Percentiles rank a stretch among this genome's conserved stretches.
These are phyloP conservation scores for Lacanobia wlatinum DNA, from an alignment of 2,888 invertebrate species.

Conservation along the genomic window DNA sequence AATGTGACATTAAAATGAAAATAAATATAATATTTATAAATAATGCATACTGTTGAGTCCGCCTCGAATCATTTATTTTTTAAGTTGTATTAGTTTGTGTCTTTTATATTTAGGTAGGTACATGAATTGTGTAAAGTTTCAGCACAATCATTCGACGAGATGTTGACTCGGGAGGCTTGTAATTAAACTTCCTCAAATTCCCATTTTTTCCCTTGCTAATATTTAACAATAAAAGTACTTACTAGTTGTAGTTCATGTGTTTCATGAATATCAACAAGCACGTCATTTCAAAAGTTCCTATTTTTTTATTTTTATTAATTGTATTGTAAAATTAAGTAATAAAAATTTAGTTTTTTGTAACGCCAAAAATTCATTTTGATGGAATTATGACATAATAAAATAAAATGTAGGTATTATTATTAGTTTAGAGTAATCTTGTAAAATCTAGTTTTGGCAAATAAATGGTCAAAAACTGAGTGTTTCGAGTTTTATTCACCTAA, in stretches of 20 bases:
- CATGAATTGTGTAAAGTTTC: conserved; percentile 1
- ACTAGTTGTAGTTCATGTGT: conserved; percentile 61
- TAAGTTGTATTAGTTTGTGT: conserved; percentile 44
- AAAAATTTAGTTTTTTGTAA: conserved; percentile 48
- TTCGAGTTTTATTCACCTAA: conserved; percentile 4
- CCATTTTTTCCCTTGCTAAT: conserved; percentile 32
- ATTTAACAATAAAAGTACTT: conserved; percentile 67
- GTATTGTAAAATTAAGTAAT: conserved; percentile 56
- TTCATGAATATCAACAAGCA: conserved; percentile 66
- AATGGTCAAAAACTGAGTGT: conserved; percentile 31
- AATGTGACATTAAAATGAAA: conserved; percentile 10
- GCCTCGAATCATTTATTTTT: conserved; percentile 52
- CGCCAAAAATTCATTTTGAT: conserved; percentile 49
- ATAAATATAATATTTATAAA: conserved; percentile 13
- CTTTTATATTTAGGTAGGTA: neutral
- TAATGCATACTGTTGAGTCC: conserved; percentile 53
- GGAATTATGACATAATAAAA: conserved; percentile 61
- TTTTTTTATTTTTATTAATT: conserved; percentile 71
- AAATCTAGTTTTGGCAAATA: conserved; percentile 51
- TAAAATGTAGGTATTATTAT: conserved; percentile 59
- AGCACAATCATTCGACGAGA: conserved; percentile 4
- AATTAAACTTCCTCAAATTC: neutral
- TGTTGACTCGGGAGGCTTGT: conserved; percentile 4
- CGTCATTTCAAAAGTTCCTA: conserved; percentile 79
- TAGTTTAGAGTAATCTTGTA: conserved; percentile 60